phyloP scores from a whole-genome alignment of 2,888 invertebrate species.

The Prenolepis imparis region DNA sequence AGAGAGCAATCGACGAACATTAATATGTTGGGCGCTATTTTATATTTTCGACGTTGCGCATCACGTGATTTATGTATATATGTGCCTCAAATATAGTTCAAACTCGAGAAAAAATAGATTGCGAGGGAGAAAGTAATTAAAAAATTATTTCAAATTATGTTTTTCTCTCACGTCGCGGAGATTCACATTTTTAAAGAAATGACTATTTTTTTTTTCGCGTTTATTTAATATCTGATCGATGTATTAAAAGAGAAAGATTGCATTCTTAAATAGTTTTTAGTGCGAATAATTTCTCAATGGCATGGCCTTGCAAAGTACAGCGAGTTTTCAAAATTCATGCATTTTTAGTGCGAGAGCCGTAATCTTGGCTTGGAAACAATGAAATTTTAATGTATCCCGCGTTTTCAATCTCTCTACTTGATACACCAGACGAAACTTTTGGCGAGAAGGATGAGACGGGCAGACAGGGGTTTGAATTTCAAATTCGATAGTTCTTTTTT shows the following conservation, averaged over 20 bases:
- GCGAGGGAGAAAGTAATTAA: background rate
- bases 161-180: background rate
- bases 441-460: constrained; percentile 27
- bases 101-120: background rate
- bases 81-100: background rate
- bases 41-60: constrained; percentile 12
- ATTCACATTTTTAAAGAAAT: background rate
- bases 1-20: constrained; percentile 9
- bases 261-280: background rate
- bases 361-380: constrained; percentile 68
- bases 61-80: background rate
- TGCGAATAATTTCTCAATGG: background rate
- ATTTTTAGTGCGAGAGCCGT: background rate
- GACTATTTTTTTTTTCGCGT: background rate
- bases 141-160: background rate
- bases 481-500: constrained; percentile 58
- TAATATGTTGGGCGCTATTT: constrained; percentile 1
- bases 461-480: constrained; percentile 66
- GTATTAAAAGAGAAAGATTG: background rate
- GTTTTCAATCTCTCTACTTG: constrained; percentile 43
- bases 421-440: constrained; percentile 47
- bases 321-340: background rate
- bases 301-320: background rate
- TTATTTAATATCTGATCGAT: background rate
- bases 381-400: constrained; percentile 57